A percentile compares a stretch with the other conserved stretches of the same genome.
Conservation (phyloP, 2,113 vertebrate genomes). For the Sisor rabdophorus region DNA sequence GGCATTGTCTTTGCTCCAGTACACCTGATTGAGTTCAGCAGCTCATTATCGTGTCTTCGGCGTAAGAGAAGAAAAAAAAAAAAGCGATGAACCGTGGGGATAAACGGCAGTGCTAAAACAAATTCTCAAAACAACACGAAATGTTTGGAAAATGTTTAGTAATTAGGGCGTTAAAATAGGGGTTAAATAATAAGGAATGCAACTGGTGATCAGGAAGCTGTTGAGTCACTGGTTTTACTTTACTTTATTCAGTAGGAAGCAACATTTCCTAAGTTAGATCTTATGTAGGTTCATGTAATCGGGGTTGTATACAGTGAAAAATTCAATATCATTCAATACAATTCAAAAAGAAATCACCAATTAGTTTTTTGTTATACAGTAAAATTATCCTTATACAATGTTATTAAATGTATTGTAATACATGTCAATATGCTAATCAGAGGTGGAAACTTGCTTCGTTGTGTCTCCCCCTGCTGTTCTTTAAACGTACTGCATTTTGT, state of each 20-base stretch:
- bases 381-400: too few species aligned
- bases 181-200: not conserved
- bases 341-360: too few species aligned
- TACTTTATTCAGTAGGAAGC: slow-evolving; percentile 13
- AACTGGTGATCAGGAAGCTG: not conserved
- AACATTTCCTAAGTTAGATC: slow-evolving; percentile 3
- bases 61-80: not conserved
- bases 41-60: not conserved
- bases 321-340: too few species aligned
- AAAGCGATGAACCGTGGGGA: not conserved
- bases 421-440: not conserved
- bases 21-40: not conserved
- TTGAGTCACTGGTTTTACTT: not conserved
- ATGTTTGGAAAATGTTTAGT: not conserved
- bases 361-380: too few species aligned
- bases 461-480: slow-evolving; percentile 7
- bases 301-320: too few species aligned
- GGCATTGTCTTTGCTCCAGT: not conserved
- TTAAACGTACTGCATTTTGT: not conserved
- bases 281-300: too few species aligned
- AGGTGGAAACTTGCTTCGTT: not conserved
- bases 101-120: not conserved
- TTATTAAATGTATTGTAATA: too few species aligned
- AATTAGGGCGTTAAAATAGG: too few species aligned
- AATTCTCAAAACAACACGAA: not conserved